These are phyloP conservation scores for Crotalus tigris DNA, from an alignment of 2,113 vertebrate genomes.

Conservation along the genomic window DNA sequence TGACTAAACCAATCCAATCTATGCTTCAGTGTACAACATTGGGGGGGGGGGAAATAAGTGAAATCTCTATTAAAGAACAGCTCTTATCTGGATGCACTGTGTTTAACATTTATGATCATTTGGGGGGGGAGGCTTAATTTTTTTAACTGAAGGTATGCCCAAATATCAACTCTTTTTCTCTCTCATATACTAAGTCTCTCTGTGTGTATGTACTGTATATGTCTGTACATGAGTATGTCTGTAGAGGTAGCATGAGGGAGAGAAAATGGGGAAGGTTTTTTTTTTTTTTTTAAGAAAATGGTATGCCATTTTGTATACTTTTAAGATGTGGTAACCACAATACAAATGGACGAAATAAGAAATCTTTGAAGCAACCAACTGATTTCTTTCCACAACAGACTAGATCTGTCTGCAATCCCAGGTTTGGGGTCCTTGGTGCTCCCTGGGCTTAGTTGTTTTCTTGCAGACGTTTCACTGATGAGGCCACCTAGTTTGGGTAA, in stretches of 20 bases:
- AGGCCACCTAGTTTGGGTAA: neutral
- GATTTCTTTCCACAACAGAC: neutral
- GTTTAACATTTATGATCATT: neutral
- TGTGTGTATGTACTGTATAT: neutral
- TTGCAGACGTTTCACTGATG: neutral
- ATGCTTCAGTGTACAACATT: neutral
- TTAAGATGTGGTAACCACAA: neutral
- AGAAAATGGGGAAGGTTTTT: neutral
- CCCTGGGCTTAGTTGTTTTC: neutral
- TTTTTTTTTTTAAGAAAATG: neutral
- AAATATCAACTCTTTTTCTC: neutral
- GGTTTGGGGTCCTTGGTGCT: neutral
- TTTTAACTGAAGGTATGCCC: neutral
- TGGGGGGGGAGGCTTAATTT: neutral
- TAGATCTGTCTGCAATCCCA: neutral
- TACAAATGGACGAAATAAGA: neutral
- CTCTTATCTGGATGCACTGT: neutral
- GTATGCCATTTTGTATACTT: neutral
- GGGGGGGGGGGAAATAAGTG: neutral
- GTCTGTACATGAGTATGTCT: neutral
- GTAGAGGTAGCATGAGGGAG: neutral
- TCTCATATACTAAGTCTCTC: neutral
- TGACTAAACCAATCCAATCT: neutral
- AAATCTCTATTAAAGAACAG: neutral
- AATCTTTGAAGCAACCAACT: neutral